Evolutionary conservation across 1,140 invertebrate genomes (phyloP), one percentile per base, ranked within the genome.

Genomic region (Neodiprion pinetum): DNA sequence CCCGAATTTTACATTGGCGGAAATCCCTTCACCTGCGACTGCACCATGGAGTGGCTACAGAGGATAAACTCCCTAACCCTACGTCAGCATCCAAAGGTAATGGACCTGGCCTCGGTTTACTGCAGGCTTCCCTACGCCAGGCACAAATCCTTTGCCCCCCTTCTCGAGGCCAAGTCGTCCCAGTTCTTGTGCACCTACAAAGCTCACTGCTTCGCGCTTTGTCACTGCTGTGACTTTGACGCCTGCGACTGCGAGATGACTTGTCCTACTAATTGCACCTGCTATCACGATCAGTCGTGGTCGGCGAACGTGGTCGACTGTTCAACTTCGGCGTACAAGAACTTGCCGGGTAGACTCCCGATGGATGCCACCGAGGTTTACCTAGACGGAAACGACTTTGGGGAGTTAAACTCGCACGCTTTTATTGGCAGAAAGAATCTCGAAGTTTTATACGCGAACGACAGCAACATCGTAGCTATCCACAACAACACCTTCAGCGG

Each of bases 311-410:
- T 97, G 48, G 95, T 96, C n/a, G 95, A 96, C 85, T 97, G 96
- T 86, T 94, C 94, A 1, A 92, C 91, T 74, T 91, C 92, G 17
- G 92, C 91, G 8, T 95, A 95, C 82, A 92, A 90, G 28, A 89
- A 90, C 78, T 91, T 96, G 14, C 95, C 95, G 0, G 91, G 92
- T 73, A 91, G 93, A 77, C 93, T 97, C 73, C 96, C 96, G 1
- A 97, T 97, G 95, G 95, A 97, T 84, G 94, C 95, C 11, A 96
- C 95, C 10, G 94, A 96, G 87, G 93, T 96, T 72, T 97, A 96
- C 87, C 90, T 97, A 71, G 96, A 97, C 84, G 95, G 95, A 9
- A 96, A 96, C 83, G 91, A 95, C 82, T 92, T 97, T 76, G 92
- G 91, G 17, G 91, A 95, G 81, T 87, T 97, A 9, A 92, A 93